Evolutionary conservation across 2,888 invertebrate species (phyloP).

Genomic region (Esperia sulphurella): DNA sequence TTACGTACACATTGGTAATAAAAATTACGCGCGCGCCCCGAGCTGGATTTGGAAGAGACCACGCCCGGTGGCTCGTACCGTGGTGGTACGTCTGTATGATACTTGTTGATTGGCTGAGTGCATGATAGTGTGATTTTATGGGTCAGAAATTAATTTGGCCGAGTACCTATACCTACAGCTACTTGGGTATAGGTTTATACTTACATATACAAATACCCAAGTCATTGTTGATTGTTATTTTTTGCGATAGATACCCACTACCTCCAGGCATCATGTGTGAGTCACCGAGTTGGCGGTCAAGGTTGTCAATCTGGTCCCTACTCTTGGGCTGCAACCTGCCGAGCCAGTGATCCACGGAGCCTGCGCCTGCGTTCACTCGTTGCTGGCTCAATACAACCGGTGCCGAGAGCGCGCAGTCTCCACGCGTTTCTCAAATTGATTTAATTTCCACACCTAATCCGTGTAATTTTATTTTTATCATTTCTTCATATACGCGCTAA

Average conservation of each 20-base stretch:
- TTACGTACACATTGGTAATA: too few relatives aligned
- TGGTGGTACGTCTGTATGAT: too few relatives aligned
- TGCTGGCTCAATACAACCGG: constrained; percentile 3
- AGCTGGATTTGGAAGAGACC: too few relatives aligned
- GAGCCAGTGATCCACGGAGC: not conserved
- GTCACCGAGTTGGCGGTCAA: constrained; percentile 60
- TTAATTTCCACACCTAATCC: constrained; percentile 1
- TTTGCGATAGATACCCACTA: not conserved
- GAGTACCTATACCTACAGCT: too few relatives aligned
- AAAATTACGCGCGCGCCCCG: too few relatives aligned
- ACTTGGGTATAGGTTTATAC: too few relatives aligned
- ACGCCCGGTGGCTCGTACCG: too few relatives aligned
- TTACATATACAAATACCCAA: too few relatives aligned
- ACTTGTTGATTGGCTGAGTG: too few relatives aligned
- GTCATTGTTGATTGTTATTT: too few relatives aligned
- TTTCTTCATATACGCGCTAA: not conserved
- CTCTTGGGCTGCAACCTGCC: constrained; percentile 23
- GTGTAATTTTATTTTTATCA: constrained; percentile 6
- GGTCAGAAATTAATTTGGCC: too few relatives aligned
- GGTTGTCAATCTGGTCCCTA: constrained; percentile 48
- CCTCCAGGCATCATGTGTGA: constrained; percentile 35
- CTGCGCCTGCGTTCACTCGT: not conserved
- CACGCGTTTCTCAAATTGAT: not conserved
- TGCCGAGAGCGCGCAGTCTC: not conserved
- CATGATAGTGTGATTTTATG: too few relatives aligned